Conservation (phyloP, 2,888 invertebrate genomes). For the Brachylomia viminalis region DNA sequence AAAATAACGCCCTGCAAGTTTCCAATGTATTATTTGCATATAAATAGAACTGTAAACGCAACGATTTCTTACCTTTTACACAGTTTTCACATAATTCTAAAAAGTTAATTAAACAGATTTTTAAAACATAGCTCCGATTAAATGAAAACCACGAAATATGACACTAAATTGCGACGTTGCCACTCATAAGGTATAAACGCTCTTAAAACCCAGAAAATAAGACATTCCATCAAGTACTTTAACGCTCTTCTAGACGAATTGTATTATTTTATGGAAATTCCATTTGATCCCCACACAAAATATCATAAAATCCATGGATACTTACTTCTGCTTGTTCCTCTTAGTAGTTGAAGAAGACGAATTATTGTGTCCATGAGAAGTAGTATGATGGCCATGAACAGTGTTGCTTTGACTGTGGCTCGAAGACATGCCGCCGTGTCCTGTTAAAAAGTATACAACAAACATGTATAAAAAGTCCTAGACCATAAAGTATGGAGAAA, state of each 20-base stretch:
- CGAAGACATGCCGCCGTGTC: conserved; percentile 77
- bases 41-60: too few species aligned
- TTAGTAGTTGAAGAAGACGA: conserved; percentile 84
- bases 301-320: conserved; percentile 20
- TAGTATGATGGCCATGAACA: conserved; percentile 81
- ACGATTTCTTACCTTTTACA: too few species aligned
- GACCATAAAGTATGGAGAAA: background rate
- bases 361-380: conserved; percentile 76
- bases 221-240: background rate
- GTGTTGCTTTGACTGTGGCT: conserved; percentile 76
- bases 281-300: background rate
- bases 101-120: too few species aligned
- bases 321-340: conserved; percentile 87
- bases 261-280: background rate
- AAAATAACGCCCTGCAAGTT: too few species aligned
- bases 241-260: background rate
- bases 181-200: too few species aligned
- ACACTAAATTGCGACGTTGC: too few species aligned
- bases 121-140: too few species aligned
- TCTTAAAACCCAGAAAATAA: background rate
- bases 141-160: too few species aligned
- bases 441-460: conserved; percentile 65
- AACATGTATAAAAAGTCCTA: background rate
- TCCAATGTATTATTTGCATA: too few species aligned
- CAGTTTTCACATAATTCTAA: too few species aligned